Evolutionary conservation across 2,797 vertebrate genomes (phyloP), one percentile per base, ranked within the genome.

Genomic region (Coccyzus lansbergi): DNA sequence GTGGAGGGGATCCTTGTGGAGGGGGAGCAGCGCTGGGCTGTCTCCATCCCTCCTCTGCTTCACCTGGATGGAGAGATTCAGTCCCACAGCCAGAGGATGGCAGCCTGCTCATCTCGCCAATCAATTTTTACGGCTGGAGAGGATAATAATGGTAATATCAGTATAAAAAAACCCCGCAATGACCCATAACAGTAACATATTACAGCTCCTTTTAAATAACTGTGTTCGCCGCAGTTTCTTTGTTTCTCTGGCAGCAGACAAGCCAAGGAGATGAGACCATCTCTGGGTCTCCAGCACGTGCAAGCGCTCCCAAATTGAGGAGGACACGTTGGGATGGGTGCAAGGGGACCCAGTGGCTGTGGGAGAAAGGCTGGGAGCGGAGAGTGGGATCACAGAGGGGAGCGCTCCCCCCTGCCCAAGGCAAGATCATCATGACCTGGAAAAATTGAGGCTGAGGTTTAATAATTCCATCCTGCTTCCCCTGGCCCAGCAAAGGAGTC

Each of bases 131-230:
- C 63, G 83, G 97, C 95, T 80, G 56, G 84, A 88, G 97, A 97
- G 96, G 96, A 97, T 97, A 97, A 97, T 97, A 96, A 97, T 97
- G 96, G 96, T 96, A 97, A 97, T 97, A 98, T 95, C 91, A 42
- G 90, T 92, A 93, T 77, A 96, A 96, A 86, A 97, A 97, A 94
- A 5, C 10, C 94, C 97, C 83, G 88, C 97, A 92, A 95, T 91
- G 97, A 97, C 96, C 97, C 95, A 96, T 96, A 97, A 97, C 97
- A 96, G 86, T 97, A 97, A 97, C 97, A 93, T 96, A 97, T 96
- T 97, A 96, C 71, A 83, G 87, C 90, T 92, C 95, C 97, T 94
- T 91, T 84, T 97, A 97, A 97, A 96, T 97, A 97, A 97, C 93
- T 78, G 64, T 89, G 87, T 63, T 84, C 20, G 78, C 90, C 71